Evolutionary conservation across 2,888 invertebrate genomes (phyloP).

Genomic region (Dicroscelio sp.): DNA sequence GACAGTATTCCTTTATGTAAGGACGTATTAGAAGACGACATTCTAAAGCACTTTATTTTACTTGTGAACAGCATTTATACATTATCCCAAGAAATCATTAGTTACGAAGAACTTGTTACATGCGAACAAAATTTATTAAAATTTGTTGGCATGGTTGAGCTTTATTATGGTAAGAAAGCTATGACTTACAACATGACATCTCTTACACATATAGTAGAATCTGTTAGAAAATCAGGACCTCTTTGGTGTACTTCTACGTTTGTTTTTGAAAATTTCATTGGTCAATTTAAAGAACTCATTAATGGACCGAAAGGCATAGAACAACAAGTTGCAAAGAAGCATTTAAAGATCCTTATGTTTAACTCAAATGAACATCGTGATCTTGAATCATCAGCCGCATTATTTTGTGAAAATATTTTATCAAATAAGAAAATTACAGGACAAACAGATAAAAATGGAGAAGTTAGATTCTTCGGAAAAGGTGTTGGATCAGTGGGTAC

Average conservation of each 20-base stretch:
- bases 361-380: neutral
- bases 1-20: constrained; percentile 21
- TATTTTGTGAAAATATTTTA: constrained; percentile 12
- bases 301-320: constrained; percentile 69
- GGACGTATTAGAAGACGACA: constrained; percentile 4
- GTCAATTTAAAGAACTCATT: constrained; percentile 41
- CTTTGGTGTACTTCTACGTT: constrained; percentile 76
- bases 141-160: constrained; percentile 74
- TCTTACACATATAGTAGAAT: constrained; percentile 69
- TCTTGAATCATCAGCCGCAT: neutral
- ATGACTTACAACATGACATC: constrained; percentile 81
- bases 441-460: constrained; percentile 6
- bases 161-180: constrained; percentile 51
- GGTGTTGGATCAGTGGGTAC: neutral
- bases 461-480: neutral
- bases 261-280: constrained; percentile 67
- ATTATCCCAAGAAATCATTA: constrained; percentile 46
- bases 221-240: constrained; percentile 71
- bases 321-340: constrained; percentile 53
- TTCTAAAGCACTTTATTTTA: constrained; percentile 22
- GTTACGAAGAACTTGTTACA: constrained; percentile 53
- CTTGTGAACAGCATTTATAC: constrained; percentile 39
- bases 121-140: constrained; percentile 72
- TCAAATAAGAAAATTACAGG: neutral
- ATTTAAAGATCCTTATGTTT: constrained; percentile 14